These are phyloP conservation scores for Mycetomoellerius zeteki DNA, from an alignment of 1,140 invertebrate species.

Conservation along the genomic window DNA sequence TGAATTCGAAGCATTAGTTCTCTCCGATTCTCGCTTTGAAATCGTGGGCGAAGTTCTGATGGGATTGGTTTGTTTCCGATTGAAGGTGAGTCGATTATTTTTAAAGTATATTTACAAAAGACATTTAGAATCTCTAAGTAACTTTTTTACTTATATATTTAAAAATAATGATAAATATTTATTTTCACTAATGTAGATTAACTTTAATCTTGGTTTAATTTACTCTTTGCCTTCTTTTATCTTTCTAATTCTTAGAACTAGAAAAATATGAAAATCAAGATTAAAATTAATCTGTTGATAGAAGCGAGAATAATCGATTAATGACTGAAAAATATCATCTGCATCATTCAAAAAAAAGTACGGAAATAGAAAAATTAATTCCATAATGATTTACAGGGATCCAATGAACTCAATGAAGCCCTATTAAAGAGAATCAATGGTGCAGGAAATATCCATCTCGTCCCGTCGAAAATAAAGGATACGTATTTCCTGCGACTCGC, in stretches of 20 bases:
- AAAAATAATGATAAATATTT: not conserved
- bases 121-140: no score
- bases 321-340: not conserved
- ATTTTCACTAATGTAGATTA: no score
- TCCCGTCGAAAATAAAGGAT: constrained; percentile 95
- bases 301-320: not conserved
- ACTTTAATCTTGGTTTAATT: no score
- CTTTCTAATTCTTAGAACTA: no score
- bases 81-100: constrained; percentile 89
- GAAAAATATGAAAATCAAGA: no score
- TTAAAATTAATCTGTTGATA: no score
- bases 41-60: constrained; percentile 94
- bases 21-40: constrained; percentile 93
- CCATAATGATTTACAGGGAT: constrained; percentile 84
- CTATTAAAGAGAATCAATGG: constrained; percentile 96
- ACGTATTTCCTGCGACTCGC: constrained; percentile 96
- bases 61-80: constrained; percentile 97
- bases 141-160: no score
- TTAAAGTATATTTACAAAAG: not conserved
- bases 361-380: not conserved
- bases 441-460: constrained; percentile 97
- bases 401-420: constrained; percentile 94
- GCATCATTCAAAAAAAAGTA: not conserved
- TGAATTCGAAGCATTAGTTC: constrained; percentile 92
- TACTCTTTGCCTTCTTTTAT: no score